Percentiles rank a stretch among this genome's conserved stretches.
Evolutionary conservation across 2,113 vertebrate species (phyloP).

Genomic region (Salvelinus fontinalis): DNA sequence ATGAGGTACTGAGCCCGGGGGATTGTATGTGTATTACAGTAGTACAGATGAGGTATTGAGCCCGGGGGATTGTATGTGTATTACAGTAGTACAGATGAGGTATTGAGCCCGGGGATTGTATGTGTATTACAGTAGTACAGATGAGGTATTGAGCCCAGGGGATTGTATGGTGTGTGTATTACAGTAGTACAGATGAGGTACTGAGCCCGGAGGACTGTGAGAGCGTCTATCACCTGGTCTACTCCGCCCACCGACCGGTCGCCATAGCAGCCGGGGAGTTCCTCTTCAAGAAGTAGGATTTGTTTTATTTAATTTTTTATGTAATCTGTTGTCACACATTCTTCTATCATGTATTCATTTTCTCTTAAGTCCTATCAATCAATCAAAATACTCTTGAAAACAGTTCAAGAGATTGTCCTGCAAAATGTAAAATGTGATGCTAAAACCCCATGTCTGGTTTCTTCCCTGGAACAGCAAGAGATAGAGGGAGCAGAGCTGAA

Average conservation of each 20-base stretch:
- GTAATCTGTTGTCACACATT: no score
- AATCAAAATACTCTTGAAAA: no score
- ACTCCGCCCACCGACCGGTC: slow-evolving; percentile 96
- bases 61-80: neutral
- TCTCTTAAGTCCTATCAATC: no score
- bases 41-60: slow-evolving; percentile 86
- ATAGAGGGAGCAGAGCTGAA: neutral
- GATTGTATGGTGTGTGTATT: slow-evolving; percentile 3
- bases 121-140: slow-evolving; percentile 82
- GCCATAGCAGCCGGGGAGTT: slow-evolving; percentile 98
- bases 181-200: slow-evolving; percentile 90
- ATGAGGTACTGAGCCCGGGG: slow-evolving; percentile 69
- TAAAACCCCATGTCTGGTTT: neutral
- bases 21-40: slow-evolving; percentile 52
- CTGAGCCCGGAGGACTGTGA: slow-evolving; percentile 79
- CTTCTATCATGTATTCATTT: no score
- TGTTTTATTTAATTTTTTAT: no score
- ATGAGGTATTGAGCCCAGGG: slow-evolving; percentile 69
- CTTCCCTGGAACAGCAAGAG: slow-evolving; percentile 4
- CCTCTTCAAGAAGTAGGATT: slow-evolving; percentile 94
- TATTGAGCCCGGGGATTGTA: neutral
- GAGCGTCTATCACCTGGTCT: slow-evolving; percentile 98
- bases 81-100: slow-evolving; percentile 91
- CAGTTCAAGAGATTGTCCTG: no score
- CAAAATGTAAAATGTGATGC: neutral